Evolutionary conservation across 2,888 invertebrate genomes (phyloP).

Genomic region (Drosophila sordidula): DNA sequence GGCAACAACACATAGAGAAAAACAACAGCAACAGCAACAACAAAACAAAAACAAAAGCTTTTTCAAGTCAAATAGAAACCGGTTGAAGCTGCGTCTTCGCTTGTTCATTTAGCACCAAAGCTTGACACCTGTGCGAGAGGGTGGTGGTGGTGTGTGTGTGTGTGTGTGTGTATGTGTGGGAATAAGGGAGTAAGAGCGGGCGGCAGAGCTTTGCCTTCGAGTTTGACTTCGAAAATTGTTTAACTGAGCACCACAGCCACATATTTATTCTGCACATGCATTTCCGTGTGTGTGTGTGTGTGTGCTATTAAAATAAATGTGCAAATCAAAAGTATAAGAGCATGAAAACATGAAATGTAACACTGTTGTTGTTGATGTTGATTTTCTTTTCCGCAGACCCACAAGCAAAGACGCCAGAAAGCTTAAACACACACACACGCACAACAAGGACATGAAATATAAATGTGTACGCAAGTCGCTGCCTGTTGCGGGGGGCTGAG

Average conservation of each 20-base stretch:
- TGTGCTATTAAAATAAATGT: not conserved
- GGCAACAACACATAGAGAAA: conserved; percentile 8
- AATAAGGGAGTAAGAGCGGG: not conserved
- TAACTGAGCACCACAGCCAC: conserved; percentile 8
- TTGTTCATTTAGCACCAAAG: conserved; percentile 52
- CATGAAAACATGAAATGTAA: conserved; percentile 10
- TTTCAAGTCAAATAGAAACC: conserved; percentile 58
- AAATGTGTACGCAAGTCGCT: conserved; percentile 17
- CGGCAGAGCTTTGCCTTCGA: conserved; percentile 20
- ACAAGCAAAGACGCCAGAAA: conserved; percentile 10
- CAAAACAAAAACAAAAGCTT: conserved; percentile 47
- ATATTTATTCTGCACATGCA: conserved; percentile 37
- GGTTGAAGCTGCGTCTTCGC: conserved; percentile 69
- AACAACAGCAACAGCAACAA: conserved; percentile 8
- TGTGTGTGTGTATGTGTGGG: not conserved
- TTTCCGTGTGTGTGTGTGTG: conserved; percentile 11
- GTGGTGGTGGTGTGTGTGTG: conserved; percentile 4
- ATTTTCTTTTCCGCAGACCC: conserved; percentile 2
- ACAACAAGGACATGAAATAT: conserved; percentile 39
- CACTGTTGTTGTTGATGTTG: not conserved
- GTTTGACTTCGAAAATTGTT: conserved; percentile 27
- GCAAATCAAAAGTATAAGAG: conserved; percentile 31
- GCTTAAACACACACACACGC: not conserved
- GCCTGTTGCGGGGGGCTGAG: not conserved
- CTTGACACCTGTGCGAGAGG: conserved; percentile 6